Conservation (phyloP, 1,140 invertebrate species). For the Riptortus pedestris region DNA sequence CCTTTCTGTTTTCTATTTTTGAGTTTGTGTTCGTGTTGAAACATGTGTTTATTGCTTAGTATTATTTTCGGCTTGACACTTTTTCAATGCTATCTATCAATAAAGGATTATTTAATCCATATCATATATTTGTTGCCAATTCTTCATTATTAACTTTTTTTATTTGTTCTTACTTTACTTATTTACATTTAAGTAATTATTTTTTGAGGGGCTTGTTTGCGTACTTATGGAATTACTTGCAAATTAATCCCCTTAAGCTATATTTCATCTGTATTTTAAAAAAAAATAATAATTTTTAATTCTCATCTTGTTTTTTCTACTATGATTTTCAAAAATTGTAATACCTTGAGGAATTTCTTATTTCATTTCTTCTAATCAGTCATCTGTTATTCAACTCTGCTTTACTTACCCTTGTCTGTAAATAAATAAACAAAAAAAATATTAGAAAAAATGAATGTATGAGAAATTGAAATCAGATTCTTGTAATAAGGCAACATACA, state of each 20-base stretch:
- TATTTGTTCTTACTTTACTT: background rate
- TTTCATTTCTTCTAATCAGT: too few relatives aligned
- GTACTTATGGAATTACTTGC: conserved; percentile 4
- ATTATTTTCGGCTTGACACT: conserved; percentile 5
- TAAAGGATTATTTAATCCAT: conserved; percentile 3
- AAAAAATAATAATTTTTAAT: too few relatives aligned
- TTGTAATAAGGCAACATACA: background rate
- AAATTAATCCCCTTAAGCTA: background rate
- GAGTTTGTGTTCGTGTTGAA: conserved; percentile 2
- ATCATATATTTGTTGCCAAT: background rate
- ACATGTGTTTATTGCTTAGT: conserved; percentile 3
- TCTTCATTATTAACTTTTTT: background rate
- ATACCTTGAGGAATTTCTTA: too few relatives aligned
- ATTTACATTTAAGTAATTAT: background rate
- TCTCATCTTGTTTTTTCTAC: too few relatives aligned
- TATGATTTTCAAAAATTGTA: too few relatives aligned
- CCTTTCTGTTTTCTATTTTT: conserved; percentile 15
- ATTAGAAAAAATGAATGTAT: too few relatives aligned
- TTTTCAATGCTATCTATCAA: conserved; percentile 7
- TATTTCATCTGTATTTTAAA: too few relatives aligned
- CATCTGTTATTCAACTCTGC: too few relatives aligned
- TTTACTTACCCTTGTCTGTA: too few relatives aligned
- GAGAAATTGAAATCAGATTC: conserved; percentile 1
- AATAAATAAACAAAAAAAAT: too few relatives aligned
- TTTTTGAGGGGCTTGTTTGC: conserved; percentile 6